A percentile compares a stretch with the other conserved stretches of the same genome.
Evolutionary conservation across 2,797 vertebrate species (phyloP).

Genomic region (Saguinus oedipus): DNA sequence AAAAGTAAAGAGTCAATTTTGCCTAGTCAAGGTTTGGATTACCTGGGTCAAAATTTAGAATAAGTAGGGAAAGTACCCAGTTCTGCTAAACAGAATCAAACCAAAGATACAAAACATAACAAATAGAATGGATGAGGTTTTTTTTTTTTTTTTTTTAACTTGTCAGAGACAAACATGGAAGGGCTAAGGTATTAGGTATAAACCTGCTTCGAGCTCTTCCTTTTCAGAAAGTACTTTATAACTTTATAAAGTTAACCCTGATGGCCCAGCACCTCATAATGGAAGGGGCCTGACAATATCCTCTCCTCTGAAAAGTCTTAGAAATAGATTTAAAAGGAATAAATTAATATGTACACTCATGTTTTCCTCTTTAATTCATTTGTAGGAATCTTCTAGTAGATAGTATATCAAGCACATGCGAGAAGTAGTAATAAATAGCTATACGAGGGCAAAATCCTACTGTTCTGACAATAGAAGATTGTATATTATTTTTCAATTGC

Average conservation of each 20-base stretch:
- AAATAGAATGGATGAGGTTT: background rate
- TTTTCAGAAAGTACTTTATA: background rate
- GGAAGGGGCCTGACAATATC: background rate
- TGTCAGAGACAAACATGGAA: background rate
- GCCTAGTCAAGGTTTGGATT: constrained; percentile 32
- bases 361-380: background rate
- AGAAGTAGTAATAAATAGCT: background rate
- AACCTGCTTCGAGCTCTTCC: background rate
- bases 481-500: background rate
- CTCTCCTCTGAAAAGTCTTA: background rate
- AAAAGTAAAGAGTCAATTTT: background rate
- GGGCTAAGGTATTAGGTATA: background rate
- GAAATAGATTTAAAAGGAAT: constrained; percentile 12
- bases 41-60: constrained; percentile 18
- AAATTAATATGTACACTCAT: background rate
- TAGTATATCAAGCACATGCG: background rate
- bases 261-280: background rate
- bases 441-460: background rate
- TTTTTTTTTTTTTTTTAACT: background rate
- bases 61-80: background rate
- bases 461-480: background rate
- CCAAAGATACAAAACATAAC: background rate
- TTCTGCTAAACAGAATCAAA: background rate
- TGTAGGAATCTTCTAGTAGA: background rate
- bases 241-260: background rate